Percentiles rank a stretch among this genome's conserved stretches.
Conservation (phyloP, 2,888 invertebrate species). For the Balanococcus diminutus region DNA sequence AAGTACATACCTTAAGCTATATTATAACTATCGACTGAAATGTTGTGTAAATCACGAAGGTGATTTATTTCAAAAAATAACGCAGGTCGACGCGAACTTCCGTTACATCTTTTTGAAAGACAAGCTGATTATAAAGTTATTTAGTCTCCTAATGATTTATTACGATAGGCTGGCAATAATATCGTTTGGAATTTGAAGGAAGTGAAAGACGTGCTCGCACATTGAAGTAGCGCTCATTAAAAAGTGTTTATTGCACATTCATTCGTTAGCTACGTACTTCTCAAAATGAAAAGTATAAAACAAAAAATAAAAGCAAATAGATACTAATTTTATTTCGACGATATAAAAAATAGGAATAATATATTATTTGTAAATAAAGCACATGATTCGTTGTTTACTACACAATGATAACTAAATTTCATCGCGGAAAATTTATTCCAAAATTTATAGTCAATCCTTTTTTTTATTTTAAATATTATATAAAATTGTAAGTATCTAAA, state of each 20-base stretch:
- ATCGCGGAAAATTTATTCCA: background rate
- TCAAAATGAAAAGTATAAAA: background rate
- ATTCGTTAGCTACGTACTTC: background rate
- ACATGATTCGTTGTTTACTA: background rate
- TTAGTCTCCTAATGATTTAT: background rate
- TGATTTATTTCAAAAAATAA: background rate
- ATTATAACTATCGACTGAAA: background rate
- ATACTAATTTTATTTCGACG: conserved; percentile 4
- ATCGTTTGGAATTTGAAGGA: background rate
- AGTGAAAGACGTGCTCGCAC: background rate
- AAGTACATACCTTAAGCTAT: too few relatives aligned
- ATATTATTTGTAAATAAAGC: background rate
- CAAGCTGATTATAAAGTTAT: background rate
- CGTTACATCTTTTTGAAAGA: background rate
- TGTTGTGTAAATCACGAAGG: background rate
- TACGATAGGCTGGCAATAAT: background rate
- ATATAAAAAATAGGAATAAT: background rate
- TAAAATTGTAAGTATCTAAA: too few relatives aligned
- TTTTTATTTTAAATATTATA: too few relatives aligned
- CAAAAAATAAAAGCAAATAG: background rate
- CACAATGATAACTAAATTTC: background rate
- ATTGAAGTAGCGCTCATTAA: background rate
- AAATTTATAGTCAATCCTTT: background rate
- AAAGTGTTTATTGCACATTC: background rate
- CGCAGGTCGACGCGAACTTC: background rate